A percentile compares a stretch with the other conserved stretches of the same genome.
Conservation (phyloP, 2,888 invertebrate species). For the Ichneumoninae sp. region DNA sequence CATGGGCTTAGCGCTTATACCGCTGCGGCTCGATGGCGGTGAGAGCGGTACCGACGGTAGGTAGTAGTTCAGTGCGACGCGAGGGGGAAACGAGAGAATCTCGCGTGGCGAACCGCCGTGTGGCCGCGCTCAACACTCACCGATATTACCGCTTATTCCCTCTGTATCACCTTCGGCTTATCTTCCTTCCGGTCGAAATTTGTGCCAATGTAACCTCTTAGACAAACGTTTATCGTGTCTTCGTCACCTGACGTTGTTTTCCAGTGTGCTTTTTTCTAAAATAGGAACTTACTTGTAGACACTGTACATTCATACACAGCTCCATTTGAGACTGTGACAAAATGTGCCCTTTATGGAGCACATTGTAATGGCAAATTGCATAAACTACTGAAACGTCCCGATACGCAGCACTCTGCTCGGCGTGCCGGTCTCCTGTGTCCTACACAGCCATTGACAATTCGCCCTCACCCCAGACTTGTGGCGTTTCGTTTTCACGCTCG, state of each 20-base stretch:
- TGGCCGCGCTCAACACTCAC: conserved; percentile 81
- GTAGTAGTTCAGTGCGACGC: conserved; percentile 64
- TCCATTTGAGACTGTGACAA: conserved; percentile 22
- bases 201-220: background rate
- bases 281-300: background rate
- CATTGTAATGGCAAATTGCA: conserved; percentile 32
- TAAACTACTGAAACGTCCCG: conserved; percentile 45
- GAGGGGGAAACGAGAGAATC: conserved; percentile 76
- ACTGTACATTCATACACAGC: background rate
- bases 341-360: background rate
- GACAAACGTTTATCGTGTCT: background rate
- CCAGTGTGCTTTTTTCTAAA: background rate
- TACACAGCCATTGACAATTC: conserved; percentile 46
- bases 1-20: conserved; percentile 57
- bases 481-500: conserved; percentile 75
- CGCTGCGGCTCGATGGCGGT: conserved; percentile 56
- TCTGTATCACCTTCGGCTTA: conserved; percentile 56
- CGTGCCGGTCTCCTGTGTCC: conserved; percentile 46
- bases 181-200: conserved; percentile 33
- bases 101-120: conserved; percentile 82
- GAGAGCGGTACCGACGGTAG: conserved; percentile 71
- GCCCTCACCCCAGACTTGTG: conserved; percentile 56
- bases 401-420: conserved; percentile 26
- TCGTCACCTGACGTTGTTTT: background rate
- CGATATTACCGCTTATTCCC: conserved; percentile 72